These are phyloP conservation scores for Betta splendens DNA, from an alignment of 2,797 vertebrate species.

Conservation along the genomic window DNA sequence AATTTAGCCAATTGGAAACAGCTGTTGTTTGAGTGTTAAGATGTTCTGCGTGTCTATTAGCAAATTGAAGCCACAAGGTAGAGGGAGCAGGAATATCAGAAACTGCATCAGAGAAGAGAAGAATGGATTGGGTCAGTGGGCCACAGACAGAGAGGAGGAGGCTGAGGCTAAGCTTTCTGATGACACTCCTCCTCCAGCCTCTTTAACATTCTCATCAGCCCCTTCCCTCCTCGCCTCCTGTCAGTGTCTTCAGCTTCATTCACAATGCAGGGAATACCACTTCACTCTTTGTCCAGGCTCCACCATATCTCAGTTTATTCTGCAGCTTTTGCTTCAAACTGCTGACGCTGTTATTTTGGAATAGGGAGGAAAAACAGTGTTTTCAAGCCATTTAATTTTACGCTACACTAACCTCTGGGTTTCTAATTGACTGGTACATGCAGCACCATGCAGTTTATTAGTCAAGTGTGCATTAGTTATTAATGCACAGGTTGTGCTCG, in stretches of 20 bases:
- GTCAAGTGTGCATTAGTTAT: conserved; percentile 8
- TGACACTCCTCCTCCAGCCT: conserved; percentile 60
- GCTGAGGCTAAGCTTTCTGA: conserved; percentile 19
- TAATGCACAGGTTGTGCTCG: conserved; percentile 7
- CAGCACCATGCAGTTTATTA: background rate
- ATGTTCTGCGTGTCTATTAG: conserved; percentile 11
- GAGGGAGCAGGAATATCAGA: background rate
- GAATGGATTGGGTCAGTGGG: conserved; percentile 16
- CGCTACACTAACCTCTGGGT: background rate
- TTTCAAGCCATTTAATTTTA: conserved; percentile 13
- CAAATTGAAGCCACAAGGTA: conserved; percentile 5
- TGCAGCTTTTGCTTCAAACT: conserved; percentile 39
- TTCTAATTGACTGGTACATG: conserved; percentile 7
- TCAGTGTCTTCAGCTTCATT: conserved; percentile 44
- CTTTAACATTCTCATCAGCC: conserved; percentile 72
- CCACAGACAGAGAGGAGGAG: conserved; percentile 16
- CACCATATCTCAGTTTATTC: conserved; percentile 40
- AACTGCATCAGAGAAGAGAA: background rate
- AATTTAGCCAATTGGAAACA: conserved; percentile 6
- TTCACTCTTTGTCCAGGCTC: conserved; percentile 28
- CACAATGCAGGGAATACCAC: conserved; percentile 57
- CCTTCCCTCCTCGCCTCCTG: conserved; percentile 52
- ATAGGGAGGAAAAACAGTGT: background rate
- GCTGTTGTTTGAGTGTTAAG: conserved; percentile 9
- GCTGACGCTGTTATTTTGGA: conserved; percentile 35